A percentile compares a stretch with the other conserved stretches of the same genome.
Evolutionary conservation across 2,797 vertebrate species (phyloP).

Genomic region (Leuciscus waleckii): DNA sequence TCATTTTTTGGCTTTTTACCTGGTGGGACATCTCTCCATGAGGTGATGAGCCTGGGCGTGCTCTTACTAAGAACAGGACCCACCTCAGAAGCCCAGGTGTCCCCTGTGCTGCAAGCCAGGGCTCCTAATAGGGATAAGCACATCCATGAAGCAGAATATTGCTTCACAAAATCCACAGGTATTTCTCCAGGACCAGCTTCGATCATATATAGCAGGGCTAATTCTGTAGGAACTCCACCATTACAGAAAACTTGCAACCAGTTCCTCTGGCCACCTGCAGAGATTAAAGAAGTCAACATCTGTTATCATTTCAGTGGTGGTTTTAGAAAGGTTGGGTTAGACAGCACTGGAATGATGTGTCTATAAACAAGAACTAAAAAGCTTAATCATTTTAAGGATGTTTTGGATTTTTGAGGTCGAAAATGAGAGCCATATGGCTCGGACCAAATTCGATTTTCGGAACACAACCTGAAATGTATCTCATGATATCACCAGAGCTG

Average conservation of each 20-base stretch:
- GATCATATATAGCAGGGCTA: conserved; percentile 95
- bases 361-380: background rate
- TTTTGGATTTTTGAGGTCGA: background rate
- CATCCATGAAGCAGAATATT: conserved; percentile 96
- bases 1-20: conserved; percentile 73
- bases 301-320: background rate
- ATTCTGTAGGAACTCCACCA: conserved; percentile 90
- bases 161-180: conserved; percentile 89
- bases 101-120: conserved; percentile 88
- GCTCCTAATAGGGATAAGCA: conserved; percentile 92
- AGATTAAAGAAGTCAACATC: conserved; percentile 18
- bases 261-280: conserved; percentile 92
- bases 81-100: conserved; percentile 97
- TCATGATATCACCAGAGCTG: background rate
- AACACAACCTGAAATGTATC: background rate
- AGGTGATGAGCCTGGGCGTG: conserved; percentile 89
- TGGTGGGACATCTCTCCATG: conserved; percentile 90
- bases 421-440: no score
- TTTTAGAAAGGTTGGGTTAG: no score
- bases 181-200: conserved; percentile 95
- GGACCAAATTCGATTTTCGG: background rate
- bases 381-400: background rate
- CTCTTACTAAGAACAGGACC: conserved; percentile 86
- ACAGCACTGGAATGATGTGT: background rate
- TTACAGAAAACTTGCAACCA: conserved; percentile 98